Conservation (phyloP, 1,140 invertebrate species). For the Polypedilum vanderplanki region DNA sequence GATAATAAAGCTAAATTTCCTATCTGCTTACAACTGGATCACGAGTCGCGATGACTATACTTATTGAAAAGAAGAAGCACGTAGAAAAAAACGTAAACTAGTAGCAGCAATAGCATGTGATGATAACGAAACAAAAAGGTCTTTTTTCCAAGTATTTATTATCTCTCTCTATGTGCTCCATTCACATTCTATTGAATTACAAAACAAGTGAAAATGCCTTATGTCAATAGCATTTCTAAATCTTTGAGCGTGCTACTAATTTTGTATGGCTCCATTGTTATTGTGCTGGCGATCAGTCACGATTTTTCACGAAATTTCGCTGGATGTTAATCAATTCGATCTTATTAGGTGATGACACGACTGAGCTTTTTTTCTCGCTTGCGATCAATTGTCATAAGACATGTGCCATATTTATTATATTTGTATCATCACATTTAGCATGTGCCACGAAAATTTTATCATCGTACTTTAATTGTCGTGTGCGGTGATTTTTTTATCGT, state of each 20-base stretch:
- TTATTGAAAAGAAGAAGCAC: not conserved
- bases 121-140: not conserved
- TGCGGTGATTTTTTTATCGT: too few relatives aligned
- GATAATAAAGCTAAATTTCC: not conserved
- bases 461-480: too few relatives aligned
- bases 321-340: too few relatives aligned
- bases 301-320: not conserved
- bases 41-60: not conserved
- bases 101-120: not conserved
- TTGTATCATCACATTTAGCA: too few relatives aligned
- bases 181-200: not conserved
- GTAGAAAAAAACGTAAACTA: not conserved
- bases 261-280: too few relatives aligned
- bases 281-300: not conserved
- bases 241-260: too few relatives aligned
- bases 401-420: too few relatives aligned
- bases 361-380: too few relatives aligned
- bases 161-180: too few relatives aligned
- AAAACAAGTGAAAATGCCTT: not conserved
- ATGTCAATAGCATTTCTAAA: not conserved
- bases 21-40: constrained; percentile 2
- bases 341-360: too few relatives aligned
- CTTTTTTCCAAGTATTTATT: not conserved
- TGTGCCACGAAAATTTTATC: too few relatives aligned
- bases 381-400: too few relatives aligned